Evolutionary conservation across 2,113 vertebrate species (phyloP), one percentile per base, ranked within the genome.

Genomic region (Crypturellus undulatus): DNA sequence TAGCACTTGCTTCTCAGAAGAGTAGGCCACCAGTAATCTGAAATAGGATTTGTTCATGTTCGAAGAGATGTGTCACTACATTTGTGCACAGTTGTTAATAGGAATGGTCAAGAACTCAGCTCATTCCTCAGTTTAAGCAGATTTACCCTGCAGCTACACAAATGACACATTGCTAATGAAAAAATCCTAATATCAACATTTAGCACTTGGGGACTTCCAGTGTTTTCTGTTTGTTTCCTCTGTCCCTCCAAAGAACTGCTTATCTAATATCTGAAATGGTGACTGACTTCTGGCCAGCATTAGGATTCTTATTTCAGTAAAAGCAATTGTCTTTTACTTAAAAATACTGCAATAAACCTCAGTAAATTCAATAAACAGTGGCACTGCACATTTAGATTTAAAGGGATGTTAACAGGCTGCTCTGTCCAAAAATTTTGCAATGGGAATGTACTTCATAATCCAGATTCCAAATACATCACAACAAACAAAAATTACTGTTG

Each of bases 211-310:
- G 90, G 81, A 92, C 89, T 89, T 87, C 36, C 43, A 28, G 28
- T 96, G 65, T 92, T 95, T 96, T 93, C 52, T 71, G 32, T 83
- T 64, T 92, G 28, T 92, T 96, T 94, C 73, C 32, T 93, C 58
- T 94, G 95, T 83, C 52, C 25, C 73, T 91, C 75, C 91, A 87
- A 94, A 92, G 15, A 79, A 12, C 9, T 77, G 72, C 63, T 94
- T 94, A 96, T 95, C 85, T 95, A 94, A 90, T 63, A 92, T 94
- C 54, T 96, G 81, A 92, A 70, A 93, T 91, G 87, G 80, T 60
- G 58, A 76, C 40, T 92, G 84, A 93, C 59, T 96, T 63, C 0
- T 4, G n/a, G 79, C 85, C 94, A 93, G 64, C 60, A 47, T 28
- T 17, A 88, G 36, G 52, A 79, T 89, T 90, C 84, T 40, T 56